Evolutionary conservation across 2,888 invertebrate species (phyloP), one percentile per base, ranked within the genome.

Genomic region (Metacarcinus magister): DNA sequence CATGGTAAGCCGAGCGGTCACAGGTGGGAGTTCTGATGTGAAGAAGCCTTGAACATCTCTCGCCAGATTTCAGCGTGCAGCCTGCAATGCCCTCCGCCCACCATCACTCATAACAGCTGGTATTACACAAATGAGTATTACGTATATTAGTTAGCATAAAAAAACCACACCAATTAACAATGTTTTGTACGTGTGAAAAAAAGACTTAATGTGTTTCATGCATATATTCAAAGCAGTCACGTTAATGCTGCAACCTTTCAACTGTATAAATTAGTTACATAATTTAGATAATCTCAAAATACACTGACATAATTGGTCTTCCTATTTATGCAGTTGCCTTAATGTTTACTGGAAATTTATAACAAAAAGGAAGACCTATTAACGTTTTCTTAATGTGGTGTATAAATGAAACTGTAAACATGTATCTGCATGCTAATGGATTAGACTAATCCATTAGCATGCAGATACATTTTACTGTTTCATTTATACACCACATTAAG

Each of bases 71-170:
- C 82, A 7, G 32, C 2, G n/a, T n/a, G 67, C n/a, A 67, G 67
- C 19, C 23, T 16, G 67, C 67, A 67, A 32, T 16, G 82, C 82
- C 13, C 82, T 28, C 23, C 82, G 13, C 82, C 32, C 82, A 10
- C 82, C 32, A 32, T 32, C 32, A 8, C 82, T 82, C 32, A 28
- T 82, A 32, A 32, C 82, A 8, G 23, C 82, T 16, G 32, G 82
- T 82, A 32, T 28, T 28, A 32, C 32, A 32, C 10, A 82, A 82
- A 32, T 19, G 54, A 67, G 7, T 67, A 67, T 67, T 67, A 67
- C 67, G 67, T 67, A n/a, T n/a, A 67, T 67, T 67, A n/a, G 67
- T 67, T 67, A n/a, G 67, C 67, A 82, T 82, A 82, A 82, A 82
- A 82, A 16, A 10, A 5, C 32, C 28, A 32, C 28, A 28, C 10